Percentiles rank a stretch among this genome's conserved stretches.
phyloP scores from a whole-genome alignment of 2,113 vertebrate genomes.

The Cryptomyrus ogoouensis region DNA sequence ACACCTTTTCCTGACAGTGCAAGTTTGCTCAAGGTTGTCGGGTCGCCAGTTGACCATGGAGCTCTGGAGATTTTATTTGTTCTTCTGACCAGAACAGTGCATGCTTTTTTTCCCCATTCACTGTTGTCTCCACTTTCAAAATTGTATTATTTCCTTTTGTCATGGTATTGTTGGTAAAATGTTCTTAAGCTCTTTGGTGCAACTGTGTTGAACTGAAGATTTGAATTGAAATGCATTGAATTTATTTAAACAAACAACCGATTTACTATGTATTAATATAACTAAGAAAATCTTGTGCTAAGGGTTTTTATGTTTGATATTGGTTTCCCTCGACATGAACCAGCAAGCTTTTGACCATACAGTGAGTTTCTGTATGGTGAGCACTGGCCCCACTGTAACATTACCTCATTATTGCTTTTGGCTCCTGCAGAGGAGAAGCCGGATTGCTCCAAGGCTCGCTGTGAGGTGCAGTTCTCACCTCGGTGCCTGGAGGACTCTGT shows the following conservation, averaged over 20 bases:
- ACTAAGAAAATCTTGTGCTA: background rate
- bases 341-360: background rate
- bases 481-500: conserved; percentile 82
- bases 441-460: conserved; percentile 80
- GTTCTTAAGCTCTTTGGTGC: background rate
- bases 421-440: conserved; percentile 78
- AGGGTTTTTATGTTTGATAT: background rate
- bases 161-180: background rate
- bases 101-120: background rate
- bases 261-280: background rate
- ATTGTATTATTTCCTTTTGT: background rate
- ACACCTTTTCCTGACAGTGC: background rate
- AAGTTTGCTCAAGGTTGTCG: background rate
- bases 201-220: background rate
- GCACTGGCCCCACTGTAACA: background rate
- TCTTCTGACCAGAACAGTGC: background rate
- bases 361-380: background rate
- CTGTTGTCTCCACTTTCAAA: background rate
- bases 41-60: background rate
- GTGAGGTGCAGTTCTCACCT: conserved; percentile 85
- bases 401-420: conserved; percentile 20
- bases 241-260: background rate
- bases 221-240: background rate
- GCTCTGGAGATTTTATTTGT: background rate
- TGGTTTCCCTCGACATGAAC: background rate